phyloP scores from a whole-genome alignment of 2,797 vertebrate genomes.

The Thripadectes ignobilis region DNA sequence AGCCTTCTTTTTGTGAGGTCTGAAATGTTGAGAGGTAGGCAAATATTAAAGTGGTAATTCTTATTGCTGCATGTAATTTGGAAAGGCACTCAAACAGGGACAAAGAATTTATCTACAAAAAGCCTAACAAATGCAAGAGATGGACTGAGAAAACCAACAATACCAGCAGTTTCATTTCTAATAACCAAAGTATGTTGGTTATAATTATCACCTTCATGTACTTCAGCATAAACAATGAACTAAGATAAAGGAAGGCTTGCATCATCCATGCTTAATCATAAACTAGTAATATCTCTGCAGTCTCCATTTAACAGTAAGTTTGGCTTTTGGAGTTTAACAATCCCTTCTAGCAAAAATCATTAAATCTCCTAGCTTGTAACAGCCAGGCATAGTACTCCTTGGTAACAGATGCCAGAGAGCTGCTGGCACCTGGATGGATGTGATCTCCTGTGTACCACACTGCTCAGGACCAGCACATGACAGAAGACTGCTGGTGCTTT shows the following conservation, averaged over 20 bases:
- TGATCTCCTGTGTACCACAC: neutral
- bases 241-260: conserved; percentile 8
- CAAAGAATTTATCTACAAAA: neutral
- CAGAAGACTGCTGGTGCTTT: neutral
- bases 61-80: neutral
- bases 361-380: neutral
- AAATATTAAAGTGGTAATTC: neutral
- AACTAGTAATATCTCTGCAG: neutral
- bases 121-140: neutral
- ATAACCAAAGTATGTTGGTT: neutral
- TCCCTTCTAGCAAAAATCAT: neutral
- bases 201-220: neutral
- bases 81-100: neutral
- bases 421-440: neutral
- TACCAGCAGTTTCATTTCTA: neutral
- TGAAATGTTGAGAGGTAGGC: neutral
- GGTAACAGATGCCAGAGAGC: neutral
- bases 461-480: neutral
- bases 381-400: neutral
- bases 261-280: neutral
- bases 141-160: neutral
- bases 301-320: neutral
- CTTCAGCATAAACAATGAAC: conserved; percentile 9
- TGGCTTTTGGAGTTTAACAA: neutral
- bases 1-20: neutral